phyloP scores from a whole-genome alignment of 2,113 vertebrate species.

The Romanogobio albipinnatus region DNA sequence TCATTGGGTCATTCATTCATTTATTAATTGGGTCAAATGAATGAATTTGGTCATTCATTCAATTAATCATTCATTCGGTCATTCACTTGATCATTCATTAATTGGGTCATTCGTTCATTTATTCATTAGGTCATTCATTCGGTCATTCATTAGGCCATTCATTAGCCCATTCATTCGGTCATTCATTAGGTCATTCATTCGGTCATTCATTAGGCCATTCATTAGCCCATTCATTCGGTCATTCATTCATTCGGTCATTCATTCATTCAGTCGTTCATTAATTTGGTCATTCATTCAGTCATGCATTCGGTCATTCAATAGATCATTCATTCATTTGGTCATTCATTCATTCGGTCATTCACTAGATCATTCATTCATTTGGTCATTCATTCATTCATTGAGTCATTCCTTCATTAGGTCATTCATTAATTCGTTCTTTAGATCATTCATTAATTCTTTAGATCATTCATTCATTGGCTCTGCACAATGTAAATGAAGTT shows the following conservation, averaged over 20 bases:
- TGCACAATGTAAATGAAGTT: too few relatives aligned
- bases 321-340: too few relatives aligned
- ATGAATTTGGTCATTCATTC: background rate
- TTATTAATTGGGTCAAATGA: background rate
- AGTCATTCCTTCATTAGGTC: too few relatives aligned
- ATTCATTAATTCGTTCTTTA: too few relatives aligned
- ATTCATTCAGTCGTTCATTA: background rate
- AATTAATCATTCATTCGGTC: background rate
- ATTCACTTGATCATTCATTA: background rate
- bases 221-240: background rate
- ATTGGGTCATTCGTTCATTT: background rate
- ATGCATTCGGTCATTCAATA: too few relatives aligned
- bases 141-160: background rate
- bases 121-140: background rate
- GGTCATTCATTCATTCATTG: too few relatives aligned
- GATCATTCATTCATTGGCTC: too few relatives aligned
- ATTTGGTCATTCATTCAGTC: too few relatives aligned
- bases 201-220: background rate
- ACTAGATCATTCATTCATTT: too few relatives aligned
- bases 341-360: too few relatives aligned
- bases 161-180: background rate
- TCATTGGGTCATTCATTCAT: background rate
- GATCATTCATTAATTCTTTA: too few relatives aligned
- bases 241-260: background rate
- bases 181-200: background rate